phyloP scores from a whole-genome alignment of 2,797 vertebrate species.

The Chaetodon trifasciatus region DNA sequence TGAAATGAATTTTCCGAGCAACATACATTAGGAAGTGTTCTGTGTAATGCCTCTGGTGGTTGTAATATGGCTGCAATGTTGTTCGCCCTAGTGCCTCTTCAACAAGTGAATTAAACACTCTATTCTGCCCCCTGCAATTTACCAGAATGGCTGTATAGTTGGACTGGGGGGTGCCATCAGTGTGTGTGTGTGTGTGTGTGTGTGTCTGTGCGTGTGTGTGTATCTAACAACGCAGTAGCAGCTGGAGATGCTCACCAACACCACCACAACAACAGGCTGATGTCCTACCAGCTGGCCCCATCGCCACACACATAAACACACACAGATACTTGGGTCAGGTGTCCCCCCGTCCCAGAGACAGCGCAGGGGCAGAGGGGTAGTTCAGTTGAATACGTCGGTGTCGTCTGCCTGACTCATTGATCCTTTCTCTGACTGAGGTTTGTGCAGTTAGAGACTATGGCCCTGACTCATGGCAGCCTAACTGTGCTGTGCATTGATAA shows the following conservation, averaged over 20 bases:
- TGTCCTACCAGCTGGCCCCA: slow-evolving; percentile 61
- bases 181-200: slow-evolving; percentile 22
- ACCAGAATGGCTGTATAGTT: slow-evolving; percentile 56
- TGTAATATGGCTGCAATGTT: slow-evolving; percentile 43
- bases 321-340: neutral
- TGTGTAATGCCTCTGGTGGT: slow-evolving; percentile 36
- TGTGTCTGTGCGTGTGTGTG: slow-evolving; percentile 11
- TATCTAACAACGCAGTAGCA: slow-evolving; percentile 55
- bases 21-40: slow-evolving; percentile 31
- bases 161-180: slow-evolving; percentile 29
- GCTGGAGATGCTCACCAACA: slow-evolving; percentile 29
- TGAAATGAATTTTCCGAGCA: slow-evolving; percentile 48
- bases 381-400: too few relatives aligned
- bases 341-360: too few relatives aligned
- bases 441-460: too few relatives aligned
- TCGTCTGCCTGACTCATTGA: too few relatives aligned
- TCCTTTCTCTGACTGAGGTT: too few relatives aligned
- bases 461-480: too few relatives aligned
- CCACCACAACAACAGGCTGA: slow-evolving; percentile 50
- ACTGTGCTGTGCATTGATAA: too few relatives aligned
- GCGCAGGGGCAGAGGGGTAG: too few relatives aligned
- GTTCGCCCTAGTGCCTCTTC: slow-evolving; percentile 55
- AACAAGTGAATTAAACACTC: slow-evolving; percentile 74
- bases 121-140: slow-evolving; percentile 73
- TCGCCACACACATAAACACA: neutral